Conservation (phyloP, 2,888 invertebrate genomes). For the Notodonta dromedarius region DNA sequence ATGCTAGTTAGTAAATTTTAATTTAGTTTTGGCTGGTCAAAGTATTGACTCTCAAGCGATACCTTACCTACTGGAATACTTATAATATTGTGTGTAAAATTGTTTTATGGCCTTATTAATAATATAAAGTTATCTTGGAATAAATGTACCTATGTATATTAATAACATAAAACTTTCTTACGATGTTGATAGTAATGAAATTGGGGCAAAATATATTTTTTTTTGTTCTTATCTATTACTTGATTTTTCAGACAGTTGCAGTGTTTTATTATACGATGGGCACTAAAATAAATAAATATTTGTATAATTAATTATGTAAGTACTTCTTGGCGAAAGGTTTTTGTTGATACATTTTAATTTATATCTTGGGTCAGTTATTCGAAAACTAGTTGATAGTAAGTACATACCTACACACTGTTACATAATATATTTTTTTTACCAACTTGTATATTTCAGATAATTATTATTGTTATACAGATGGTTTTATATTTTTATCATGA, state of each 20-base stretch:
- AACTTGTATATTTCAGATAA: conserved; percentile 78
- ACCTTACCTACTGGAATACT: conserved; percentile 29
- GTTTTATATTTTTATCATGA: conserved; percentile 78
- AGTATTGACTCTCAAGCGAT: conserved; percentile 34
- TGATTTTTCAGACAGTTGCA: conserved; percentile 19
- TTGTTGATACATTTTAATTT: conserved; percentile 40
- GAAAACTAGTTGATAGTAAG: conserved; percentile 64
- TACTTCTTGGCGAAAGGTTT: conserved; percentile 42
- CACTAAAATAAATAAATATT: conserved; percentile 18
- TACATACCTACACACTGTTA: conserved; percentile 64
- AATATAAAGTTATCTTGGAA: conserved; percentile 50
- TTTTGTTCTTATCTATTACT: conserved; percentile 27
- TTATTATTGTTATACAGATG: conserved; percentile 79
- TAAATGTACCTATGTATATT: conserved; percentile 46
- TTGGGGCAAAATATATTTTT: conserved; percentile 36
- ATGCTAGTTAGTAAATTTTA: conserved; percentile 69
- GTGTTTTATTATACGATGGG: conserved; percentile 17
- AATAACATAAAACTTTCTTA: conserved; percentile 47
- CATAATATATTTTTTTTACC: conserved; percentile 79
- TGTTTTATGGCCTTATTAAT: conserved; percentile 69
- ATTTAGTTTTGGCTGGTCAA: conserved; percentile 38
- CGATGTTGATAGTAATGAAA: conserved; percentile 41
- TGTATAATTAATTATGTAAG: conserved; percentile 12
- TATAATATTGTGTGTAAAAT: conserved; percentile 46
- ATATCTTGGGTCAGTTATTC: conserved; percentile 52